Conservation (phyloP, 2,113 vertebrate genomes). For the Notarius quadriscutis region DNA sequence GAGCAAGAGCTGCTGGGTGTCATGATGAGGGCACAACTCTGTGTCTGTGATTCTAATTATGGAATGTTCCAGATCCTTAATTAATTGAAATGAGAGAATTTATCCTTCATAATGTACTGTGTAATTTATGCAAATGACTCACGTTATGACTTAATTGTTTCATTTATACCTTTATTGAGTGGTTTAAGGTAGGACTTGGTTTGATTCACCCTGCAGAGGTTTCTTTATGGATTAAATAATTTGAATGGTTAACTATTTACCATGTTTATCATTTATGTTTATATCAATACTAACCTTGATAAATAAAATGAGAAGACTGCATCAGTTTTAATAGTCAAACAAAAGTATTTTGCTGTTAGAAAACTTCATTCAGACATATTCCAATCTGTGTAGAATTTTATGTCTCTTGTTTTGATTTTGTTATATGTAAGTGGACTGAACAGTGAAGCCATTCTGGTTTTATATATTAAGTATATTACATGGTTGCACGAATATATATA, state of each 20-base stretch:
- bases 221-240: not conserved
- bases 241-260: not conserved
- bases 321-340: not conserved
- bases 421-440: not conserved
- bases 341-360: not conserved
- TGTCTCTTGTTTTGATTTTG: not conserved
- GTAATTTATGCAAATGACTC: slow-evolving; percentile 82
- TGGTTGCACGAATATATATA: too few species aligned
- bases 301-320: not conserved
- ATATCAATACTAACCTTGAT: not conserved
- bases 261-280: not conserved
- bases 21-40: slow-evolving; percentile 39
- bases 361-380: not conserved
- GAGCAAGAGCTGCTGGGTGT: slow-evolving; percentile 29
- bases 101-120: slow-evolving; percentile 73
- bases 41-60: slow-evolving; percentile 76
- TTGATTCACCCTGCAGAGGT: not conserved
- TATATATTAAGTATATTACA: not conserved
- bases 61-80: slow-evolving; percentile 73
- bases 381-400: not conserved
- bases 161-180: slow-evolving; percentile 70
- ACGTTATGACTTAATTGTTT: slow-evolving; percentile 80
- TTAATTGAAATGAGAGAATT: slow-evolving; percentile 77
- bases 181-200: slow-evolving; percentile 62
- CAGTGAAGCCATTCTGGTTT: not conserved